Evolutionary conservation across 23 tunicate genomes (phyloP).

Genomic region (Botrylloides violaceus): DNA sequence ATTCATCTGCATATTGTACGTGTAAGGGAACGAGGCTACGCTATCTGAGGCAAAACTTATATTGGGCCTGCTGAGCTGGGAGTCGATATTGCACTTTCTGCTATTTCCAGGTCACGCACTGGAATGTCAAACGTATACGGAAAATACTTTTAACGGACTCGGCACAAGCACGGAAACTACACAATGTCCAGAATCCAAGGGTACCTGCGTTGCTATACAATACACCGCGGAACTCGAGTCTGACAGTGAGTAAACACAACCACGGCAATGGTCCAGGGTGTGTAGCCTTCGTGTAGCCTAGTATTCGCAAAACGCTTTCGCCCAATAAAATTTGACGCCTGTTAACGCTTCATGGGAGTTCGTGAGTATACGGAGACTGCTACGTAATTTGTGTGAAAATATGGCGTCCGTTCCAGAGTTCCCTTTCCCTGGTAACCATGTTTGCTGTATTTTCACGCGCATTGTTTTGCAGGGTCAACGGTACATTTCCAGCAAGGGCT

Average conservation of each 20-base stretch:
- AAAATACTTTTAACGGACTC: neutral
- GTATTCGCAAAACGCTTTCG: no score
- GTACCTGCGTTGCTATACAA: constrained; percentile 9
- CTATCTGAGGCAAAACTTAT: no score
- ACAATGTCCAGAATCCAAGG: neutral
- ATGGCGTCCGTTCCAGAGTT: no score
- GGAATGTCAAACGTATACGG: neutral
- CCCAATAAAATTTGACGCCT: neutral
- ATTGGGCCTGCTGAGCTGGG: no score
- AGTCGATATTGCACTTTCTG: no score
- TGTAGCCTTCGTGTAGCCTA: neutral
- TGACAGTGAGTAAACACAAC: constrained; percentile 11
- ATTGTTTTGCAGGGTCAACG: constrained; percentile 3
- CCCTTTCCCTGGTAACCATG: no score
- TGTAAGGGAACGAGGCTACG: no score
- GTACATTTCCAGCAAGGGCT: constrained; percentile 59
- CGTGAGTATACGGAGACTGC: neutral
- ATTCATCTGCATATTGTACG: no score
- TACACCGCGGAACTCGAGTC: constrained; percentile 2
- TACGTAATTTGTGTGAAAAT: neutral
- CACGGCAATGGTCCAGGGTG: neutral
- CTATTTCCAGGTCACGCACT: neutral
- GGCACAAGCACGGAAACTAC: neutral
- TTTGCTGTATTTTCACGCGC: no score
- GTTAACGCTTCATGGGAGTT: neutral